These are phyloP conservation scores for Mystacornis crossleyi DNA, from an alignment of 2,113 vertebrate genomes.

Conservation along the genomic window DNA sequence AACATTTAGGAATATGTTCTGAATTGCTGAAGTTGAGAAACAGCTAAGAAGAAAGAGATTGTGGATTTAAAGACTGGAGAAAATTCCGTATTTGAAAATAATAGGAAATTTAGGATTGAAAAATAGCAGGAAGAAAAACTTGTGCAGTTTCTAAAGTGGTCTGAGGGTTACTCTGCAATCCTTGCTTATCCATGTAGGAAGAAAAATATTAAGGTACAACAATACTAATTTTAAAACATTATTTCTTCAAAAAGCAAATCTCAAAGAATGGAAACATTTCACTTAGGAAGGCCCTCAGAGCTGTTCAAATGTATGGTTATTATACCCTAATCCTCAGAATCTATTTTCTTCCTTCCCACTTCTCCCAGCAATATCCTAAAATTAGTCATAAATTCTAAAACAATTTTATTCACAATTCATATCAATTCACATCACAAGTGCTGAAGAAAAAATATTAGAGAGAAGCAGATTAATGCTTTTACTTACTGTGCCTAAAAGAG, in stretches of 20 bases:
- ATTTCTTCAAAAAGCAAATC: background rate
- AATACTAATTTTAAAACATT: background rate
- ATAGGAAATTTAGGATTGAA: background rate
- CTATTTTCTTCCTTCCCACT: background rate
- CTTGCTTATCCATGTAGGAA: background rate
- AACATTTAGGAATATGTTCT: background rate
- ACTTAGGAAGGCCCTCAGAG: background rate
- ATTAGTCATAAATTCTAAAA: background rate
- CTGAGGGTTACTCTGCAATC: background rate
- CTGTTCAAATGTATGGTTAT: background rate
- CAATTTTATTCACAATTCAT: background rate
- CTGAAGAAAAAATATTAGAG: background rate
- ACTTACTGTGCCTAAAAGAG: background rate
- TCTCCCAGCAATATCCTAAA: background rate
- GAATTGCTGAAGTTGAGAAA: background rate
- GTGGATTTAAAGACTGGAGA: background rate
- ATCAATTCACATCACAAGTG: background rate
- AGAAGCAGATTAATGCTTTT: background rate
- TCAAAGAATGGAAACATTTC: background rate
- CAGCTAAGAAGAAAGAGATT: background rate
- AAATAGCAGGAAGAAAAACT: background rate
- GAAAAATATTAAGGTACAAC: background rate
- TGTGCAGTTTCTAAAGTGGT: background rate
- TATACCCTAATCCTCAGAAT: background rate
- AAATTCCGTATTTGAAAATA: background rate